Evolutionary conservation across 2,113 vertebrate genomes (phyloP).

Genomic region (Pitta sordida): DNA sequence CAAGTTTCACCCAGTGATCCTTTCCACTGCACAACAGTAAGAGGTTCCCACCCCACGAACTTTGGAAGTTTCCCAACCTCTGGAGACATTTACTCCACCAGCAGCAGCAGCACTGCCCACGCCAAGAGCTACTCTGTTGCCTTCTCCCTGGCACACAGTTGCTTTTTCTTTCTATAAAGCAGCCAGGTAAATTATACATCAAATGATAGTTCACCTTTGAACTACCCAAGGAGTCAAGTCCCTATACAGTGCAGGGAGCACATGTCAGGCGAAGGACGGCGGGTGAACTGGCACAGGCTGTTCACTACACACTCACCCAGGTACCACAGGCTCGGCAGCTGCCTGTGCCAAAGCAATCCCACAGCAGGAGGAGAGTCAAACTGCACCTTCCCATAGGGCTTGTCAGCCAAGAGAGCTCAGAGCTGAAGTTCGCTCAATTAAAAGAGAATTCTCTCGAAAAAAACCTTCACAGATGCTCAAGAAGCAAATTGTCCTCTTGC

Average conservation of each 20-base stretch:
- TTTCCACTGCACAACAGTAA: neutral
- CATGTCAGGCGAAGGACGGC: accelerated
- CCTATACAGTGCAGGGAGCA: neutral
- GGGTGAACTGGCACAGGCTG: neutral
- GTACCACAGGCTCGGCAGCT: neutral
- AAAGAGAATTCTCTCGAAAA: neutral
- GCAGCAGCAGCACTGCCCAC: neutral
- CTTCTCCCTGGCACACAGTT: neutral
- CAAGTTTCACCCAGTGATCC: neutral
- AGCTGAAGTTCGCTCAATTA: neutral
- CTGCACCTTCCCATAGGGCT: neutral
- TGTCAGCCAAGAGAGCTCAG: neutral
- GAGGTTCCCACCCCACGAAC: constrained; percentile 12
- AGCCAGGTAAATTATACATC: neutral
- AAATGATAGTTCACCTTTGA: neutral
- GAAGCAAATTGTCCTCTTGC: neutral
- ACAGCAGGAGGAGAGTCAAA: neutral
- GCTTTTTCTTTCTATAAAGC: neutral
- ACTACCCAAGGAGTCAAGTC: neutral
- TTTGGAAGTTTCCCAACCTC: constrained; percentile 24
- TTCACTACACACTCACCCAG: neutral
- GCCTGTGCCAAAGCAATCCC: neutral
- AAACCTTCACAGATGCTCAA: neutral
- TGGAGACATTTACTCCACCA: neutral
- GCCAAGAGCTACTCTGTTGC: neutral